A percentile compares a stretch with the other conserved stretches of the same genome.
phyloP scores from a whole-genome alignment of 1,140 invertebrate genomes.

The Drosophila baimaii region DNA sequence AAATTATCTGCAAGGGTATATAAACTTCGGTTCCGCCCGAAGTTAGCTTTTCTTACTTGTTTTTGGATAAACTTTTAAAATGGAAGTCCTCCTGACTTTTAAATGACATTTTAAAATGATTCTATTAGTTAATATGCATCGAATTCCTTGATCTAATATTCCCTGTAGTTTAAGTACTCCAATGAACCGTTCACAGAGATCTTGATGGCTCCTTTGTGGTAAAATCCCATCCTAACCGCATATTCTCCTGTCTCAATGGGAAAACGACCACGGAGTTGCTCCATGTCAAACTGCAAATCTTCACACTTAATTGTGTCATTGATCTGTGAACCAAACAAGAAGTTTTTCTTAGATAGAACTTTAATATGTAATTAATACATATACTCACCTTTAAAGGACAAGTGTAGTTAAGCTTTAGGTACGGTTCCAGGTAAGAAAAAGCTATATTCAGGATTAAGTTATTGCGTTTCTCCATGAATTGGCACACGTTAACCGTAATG shows the following conservation, averaged over 20 bases:
- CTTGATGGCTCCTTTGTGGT: not conserved
- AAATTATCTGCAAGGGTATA: too few relatives aligned
- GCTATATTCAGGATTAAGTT: not conserved
- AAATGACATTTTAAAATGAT: too few relatives aligned
- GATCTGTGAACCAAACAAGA: not conserved
- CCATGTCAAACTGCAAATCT: slow-evolving; percentile 23
- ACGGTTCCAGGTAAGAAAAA: slow-evolving; percentile 5
- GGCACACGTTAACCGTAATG: slow-evolving; percentile 2
- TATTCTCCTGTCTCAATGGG: slow-evolving; percentile 46
- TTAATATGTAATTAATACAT: not conserved
- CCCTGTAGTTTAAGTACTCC: slow-evolving; percentile 27
- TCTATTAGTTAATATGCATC: too few relatives aligned
- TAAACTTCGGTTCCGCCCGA: too few relatives aligned
- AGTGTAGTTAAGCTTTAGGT: not conserved
- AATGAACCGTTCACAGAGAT: slow-evolving; percentile 28
- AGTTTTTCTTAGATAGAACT: not conserved
- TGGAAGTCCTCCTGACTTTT: too few relatives aligned
- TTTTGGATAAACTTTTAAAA: too few relatives aligned
- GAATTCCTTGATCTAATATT: slow-evolving; percentile 8
- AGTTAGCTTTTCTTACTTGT: too few relatives aligned
- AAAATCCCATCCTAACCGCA: slow-evolving; percentile 3
- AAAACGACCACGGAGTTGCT: slow-evolving; percentile 19
- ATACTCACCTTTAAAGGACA: slow-evolving; percentile 35
- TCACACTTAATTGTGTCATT: not conserved
- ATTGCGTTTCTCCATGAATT: not conserved